Percentiles rank a stretch among this genome's conserved stretches.
phyloP scores from a whole-genome alignment of 2,797 vertebrate genomes.

The Arnoldichthys spilopterus region DNA sequence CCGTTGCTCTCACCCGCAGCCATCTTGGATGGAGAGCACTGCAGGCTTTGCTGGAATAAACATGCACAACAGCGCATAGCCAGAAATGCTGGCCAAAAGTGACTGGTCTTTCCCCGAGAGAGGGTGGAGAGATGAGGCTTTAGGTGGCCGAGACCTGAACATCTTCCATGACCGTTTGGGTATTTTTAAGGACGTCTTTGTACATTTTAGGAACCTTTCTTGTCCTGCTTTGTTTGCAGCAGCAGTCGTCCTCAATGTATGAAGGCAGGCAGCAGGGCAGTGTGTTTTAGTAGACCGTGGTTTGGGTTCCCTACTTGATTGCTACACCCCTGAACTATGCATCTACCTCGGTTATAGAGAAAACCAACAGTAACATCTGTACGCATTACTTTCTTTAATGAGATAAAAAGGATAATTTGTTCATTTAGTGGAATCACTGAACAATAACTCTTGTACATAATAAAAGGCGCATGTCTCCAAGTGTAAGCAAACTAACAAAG shows the following conservation, averaged over 20 bases:
- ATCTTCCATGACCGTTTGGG: constrained; percentile 33
- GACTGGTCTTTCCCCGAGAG: constrained; percentile 42
- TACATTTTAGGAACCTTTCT: neutral
- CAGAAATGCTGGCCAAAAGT: constrained; percentile 57
- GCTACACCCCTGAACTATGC: too few species aligned
- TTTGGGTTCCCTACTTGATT: too few species aligned
- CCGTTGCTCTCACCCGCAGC: constrained; percentile 75
- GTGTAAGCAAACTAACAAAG: neutral
- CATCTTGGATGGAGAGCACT: constrained; percentile 74
- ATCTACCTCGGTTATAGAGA: neutral
- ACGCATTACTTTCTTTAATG: too few species aligned
- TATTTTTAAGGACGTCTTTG: neutral
- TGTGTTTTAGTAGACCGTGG: too few species aligned
- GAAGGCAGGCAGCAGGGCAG: neutral
- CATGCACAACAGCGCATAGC: constrained; percentile 72
- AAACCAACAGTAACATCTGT: neutral
- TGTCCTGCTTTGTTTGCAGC: neutral
- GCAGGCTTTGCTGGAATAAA: constrained; percentile 69
- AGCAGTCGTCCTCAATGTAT: neutral
- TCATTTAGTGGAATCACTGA: neutral
- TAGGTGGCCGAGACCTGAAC: constrained; percentile 25
- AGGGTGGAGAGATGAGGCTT: constrained; percentile 22
- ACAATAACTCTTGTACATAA: too few species aligned
- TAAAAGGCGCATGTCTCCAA: neutral
- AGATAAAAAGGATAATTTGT: neutral